Evolutionary conservation across 1,140 invertebrate genomes (phyloP).

Genomic region (Melanaphis sacchari): DNA sequence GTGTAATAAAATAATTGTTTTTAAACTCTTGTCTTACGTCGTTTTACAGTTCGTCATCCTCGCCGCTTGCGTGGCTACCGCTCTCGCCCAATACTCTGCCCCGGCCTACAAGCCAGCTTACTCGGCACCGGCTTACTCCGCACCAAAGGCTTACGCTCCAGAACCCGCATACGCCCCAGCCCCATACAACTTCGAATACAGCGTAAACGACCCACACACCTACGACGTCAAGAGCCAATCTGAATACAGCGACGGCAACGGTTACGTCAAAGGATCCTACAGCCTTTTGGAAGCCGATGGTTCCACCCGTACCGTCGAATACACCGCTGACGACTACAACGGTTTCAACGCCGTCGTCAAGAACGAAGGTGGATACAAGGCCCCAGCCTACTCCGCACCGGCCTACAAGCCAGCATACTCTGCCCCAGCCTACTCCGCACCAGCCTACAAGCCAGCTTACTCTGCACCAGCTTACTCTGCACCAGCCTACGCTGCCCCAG

Average conservation of each 20-base stretch:
- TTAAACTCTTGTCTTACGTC: background rate
- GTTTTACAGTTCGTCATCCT: background rate
- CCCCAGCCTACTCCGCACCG: conserved; percentile 57
- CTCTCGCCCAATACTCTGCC: conserved; percentile 51
- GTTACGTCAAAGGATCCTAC: conserved; percentile 64
- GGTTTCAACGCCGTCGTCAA: conserved; percentile 60
- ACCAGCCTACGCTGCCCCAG: background rate
- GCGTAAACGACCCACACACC: conserved; percentile 61
- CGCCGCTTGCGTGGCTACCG: conserved; percentile 8
- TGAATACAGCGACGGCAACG: conserved; percentile 62
- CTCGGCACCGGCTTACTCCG: conserved; percentile 46
- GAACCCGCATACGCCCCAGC: conserved; percentile 61
- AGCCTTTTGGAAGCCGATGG: conserved; percentile 66
- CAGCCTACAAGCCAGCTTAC: conserved; percentile 35
- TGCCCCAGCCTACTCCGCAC: conserved; percentile 30
- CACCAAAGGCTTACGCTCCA: conserved; percentile 60
- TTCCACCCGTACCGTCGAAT: conserved; percentile 69
- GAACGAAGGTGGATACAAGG: conserved; percentile 57
- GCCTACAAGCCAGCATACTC: conserved; percentile 56
- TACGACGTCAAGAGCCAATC: conserved; percentile 61
- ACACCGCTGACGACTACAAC: conserved; percentile 61
- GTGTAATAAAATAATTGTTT: background rate
- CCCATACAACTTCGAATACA: conserved; percentile 61
- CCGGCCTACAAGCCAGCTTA: conserved; percentile 58
- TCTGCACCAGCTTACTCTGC: background rate